Conservation (phyloP, 2,888 invertebrate genomes). For the Gandaritis pyraliata region DNA sequence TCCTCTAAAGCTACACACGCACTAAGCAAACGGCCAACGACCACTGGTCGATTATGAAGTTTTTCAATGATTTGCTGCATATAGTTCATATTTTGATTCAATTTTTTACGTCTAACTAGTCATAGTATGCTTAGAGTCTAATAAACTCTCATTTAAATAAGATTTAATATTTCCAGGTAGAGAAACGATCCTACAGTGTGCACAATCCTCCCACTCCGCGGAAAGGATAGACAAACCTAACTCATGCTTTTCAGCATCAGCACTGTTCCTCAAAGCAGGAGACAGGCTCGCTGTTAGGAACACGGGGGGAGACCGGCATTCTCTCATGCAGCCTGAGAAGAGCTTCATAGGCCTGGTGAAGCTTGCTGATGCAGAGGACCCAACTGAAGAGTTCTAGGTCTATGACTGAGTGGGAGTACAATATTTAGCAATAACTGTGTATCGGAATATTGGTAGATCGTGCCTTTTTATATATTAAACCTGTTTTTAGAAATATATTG, state of each 20-base stretch:
- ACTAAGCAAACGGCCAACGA: too few relatives aligned
- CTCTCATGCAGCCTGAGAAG: slow-evolving; percentile 89
- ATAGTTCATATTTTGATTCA: too few relatives aligned
- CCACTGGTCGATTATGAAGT: too few relatives aligned
- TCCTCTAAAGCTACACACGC: too few relatives aligned
- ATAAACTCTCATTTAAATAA: neutral
- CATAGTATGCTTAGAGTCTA: too few relatives aligned
- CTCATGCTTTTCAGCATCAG: slow-evolving; percentile 90
- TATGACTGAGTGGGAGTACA: slow-evolving; percentile 1
- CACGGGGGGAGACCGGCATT: slow-evolving; percentile 87
- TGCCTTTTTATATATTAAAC: neutral
- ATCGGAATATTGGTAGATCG: neutral
- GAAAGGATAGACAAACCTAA: slow-evolving; percentile 85
- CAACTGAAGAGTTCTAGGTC: slow-evolving; percentile 63
- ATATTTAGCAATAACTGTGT: too few relatives aligned
- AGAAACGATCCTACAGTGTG: slow-evolving; percentile 89
- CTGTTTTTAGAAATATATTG: too few relatives aligned
- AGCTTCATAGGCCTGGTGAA: slow-evolving; percentile 93
- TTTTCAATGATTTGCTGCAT: too few relatives aligned
- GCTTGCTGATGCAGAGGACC: slow-evolving; percentile 84
- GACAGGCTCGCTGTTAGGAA: slow-evolving; percentile 89
- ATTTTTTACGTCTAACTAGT: too few relatives aligned
- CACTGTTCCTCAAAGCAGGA: slow-evolving; percentile 85
- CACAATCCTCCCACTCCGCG: slow-evolving; percentile 86
- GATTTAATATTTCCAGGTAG: slow-evolving; percentile 52